Evolutionary conservation across 1,140 invertebrate species (phyloP).

Genomic region (Drosophila auraria): DNA sequence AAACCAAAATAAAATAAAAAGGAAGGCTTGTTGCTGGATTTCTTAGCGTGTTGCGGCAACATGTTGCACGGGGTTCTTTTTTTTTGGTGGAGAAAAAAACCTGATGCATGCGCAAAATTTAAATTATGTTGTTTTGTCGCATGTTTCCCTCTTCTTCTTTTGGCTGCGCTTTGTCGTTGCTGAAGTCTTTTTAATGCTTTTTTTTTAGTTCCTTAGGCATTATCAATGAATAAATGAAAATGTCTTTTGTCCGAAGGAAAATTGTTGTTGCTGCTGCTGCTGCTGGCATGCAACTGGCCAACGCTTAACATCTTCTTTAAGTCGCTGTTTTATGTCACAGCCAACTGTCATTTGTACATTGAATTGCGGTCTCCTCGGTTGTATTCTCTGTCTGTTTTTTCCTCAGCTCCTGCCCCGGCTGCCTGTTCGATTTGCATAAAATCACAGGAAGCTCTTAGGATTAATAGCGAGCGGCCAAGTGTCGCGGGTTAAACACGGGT

Average conservation of each 20-base stretch:
- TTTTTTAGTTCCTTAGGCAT: constrained; percentile 51
- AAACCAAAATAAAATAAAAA: constrained; percentile 3
- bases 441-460: constrained; percentile 83
- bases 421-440: constrained; percentile 78
- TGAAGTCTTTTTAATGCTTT: constrained; percentile 20
- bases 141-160: constrained; percentile 73
- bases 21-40: constrained; percentile 37
- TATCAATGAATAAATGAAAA: constrained; percentile 84
- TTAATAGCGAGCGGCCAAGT: constrained; percentile 64
- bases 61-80: constrained; percentile 57
- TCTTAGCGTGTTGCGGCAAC: constrained; percentile 76
- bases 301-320: constrained; percentile 74
- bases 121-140: constrained; percentile 85
- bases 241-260: constrained; percentile 69
- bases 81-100: constrained; percentile 18
- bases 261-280: constrained; percentile 48
- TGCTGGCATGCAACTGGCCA: constrained; percentile 66
- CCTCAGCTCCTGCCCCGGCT: constrained; percentile 24
- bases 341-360: constrained; percentile 83
- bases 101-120: constrained; percentile 81
- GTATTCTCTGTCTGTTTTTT: background rate
- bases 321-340: constrained; percentile 79
- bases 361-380: constrained; percentile 48
- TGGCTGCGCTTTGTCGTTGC: constrained; percentile 56
- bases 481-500: constrained; percentile 51